Conservation (phyloP, 2,888 invertebrate genomes). For the Hetaerina titia region DNA sequence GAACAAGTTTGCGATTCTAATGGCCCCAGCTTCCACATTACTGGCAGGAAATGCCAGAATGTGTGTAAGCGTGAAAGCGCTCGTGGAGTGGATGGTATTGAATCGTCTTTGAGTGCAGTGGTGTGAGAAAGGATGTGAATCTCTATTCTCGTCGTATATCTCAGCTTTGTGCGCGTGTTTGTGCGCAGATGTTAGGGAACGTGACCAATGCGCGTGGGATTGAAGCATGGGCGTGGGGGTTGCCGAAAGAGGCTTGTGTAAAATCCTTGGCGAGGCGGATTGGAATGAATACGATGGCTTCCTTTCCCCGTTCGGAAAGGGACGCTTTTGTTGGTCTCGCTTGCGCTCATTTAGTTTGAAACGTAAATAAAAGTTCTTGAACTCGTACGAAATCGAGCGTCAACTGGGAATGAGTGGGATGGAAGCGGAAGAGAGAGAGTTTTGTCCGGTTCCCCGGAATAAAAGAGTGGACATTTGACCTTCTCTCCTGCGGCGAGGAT, state of each 20-base stretch:
- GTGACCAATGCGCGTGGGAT: neutral
- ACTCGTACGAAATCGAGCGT: neutral
- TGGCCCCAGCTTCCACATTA: neutral
- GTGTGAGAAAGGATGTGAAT: neutral
- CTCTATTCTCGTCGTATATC: neutral
- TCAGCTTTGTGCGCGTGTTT: neutral
- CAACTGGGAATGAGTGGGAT: neutral
- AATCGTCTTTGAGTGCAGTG: neutral
- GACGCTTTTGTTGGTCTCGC: neutral
- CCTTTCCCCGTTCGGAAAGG: neutral
- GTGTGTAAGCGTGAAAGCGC: neutral
- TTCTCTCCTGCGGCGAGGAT: slow-evolving; percentile 20
- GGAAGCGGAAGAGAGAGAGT: neutral
- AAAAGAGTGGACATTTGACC: slow-evolving; percentile 35
- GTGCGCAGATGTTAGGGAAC: neutral
- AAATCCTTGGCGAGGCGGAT: neutral
- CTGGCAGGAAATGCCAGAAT: neutral
- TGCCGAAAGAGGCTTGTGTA: neutral
- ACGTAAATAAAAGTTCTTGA: slow-evolving; percentile 16
- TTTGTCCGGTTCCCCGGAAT: neutral
- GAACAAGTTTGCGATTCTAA: neutral
- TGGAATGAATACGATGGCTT: neutral
- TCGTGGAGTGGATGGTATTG: neutral
- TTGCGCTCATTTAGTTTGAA: neutral
- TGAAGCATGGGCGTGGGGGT: neutral